Evolutionary conservation across 92 coral and sea anemone genomes (phyloP).

Genomic region (Phenganax subtilis): DNA sequence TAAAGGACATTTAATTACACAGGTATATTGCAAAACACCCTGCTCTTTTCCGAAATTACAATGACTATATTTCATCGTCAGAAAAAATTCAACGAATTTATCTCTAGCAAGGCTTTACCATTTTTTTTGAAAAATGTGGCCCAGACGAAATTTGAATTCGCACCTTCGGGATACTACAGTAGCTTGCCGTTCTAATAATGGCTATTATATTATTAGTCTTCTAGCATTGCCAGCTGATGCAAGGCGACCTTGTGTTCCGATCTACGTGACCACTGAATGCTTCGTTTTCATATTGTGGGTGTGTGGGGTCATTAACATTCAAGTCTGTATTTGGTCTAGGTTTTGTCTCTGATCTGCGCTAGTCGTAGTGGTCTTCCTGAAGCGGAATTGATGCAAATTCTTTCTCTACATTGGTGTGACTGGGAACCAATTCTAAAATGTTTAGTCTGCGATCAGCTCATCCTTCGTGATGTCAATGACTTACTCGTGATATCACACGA

Average conservation of each 20-base stretch:
- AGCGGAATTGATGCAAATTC: slow-evolving; percentile 63
- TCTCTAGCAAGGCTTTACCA: not conserved
- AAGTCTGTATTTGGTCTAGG: slow-evolving; percentile 30
- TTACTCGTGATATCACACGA: slow-evolving; percentile 60
- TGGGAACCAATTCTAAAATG: slow-evolving; percentile 61
- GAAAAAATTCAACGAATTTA: not conserved
- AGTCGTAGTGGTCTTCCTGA: slow-evolving; percentile 83
- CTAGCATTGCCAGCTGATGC: no score
- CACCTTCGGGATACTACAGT: no score
- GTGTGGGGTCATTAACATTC: no score
- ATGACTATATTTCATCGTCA: not conserved
- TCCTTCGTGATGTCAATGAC: slow-evolving; percentile 62
- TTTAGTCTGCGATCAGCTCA: slow-evolving; percentile 45
- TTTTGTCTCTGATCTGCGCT: slow-evolving; percentile 57
- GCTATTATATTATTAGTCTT: no score
- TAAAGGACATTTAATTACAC: not conserved
- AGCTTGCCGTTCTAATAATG: no score
- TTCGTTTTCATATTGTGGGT: no score
- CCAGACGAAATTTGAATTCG: no score
- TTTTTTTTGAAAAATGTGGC: no score
- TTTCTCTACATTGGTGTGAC: slow-evolving; percentile 69
- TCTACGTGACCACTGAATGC: no score
- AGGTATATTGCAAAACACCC: not conserved
- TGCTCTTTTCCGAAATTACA: not conserved
- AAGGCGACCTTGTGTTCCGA: no score